Percentiles rank a stretch among this genome's conserved stretches.
Conservation (phyloP, 2,113 vertebrate genomes). For the Gallinago undulata region DNA sequence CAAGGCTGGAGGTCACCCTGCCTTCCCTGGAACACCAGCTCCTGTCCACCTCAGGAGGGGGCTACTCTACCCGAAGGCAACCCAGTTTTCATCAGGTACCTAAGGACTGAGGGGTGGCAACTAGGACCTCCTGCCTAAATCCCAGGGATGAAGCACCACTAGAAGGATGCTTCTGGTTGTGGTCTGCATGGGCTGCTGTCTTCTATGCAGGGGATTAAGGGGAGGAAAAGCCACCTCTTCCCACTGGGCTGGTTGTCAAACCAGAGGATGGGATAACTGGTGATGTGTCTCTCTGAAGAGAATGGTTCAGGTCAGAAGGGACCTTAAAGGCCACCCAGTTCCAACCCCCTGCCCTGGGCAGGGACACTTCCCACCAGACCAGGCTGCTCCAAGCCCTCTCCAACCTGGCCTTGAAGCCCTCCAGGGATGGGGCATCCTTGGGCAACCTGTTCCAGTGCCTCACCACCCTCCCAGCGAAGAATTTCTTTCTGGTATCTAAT, state of each 20-base stretch:
- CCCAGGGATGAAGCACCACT: not conserved
- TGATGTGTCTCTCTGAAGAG: not conserved
- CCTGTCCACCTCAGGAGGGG: not conserved
- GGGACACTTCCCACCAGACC: no score
- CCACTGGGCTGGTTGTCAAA: not conserved
- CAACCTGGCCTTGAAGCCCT: no score
- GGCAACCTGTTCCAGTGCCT: no score
- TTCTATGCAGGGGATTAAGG: fast-evolving
- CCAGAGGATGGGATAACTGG: not conserved
- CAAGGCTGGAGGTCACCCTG: not conserved
- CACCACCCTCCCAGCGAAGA: no score
- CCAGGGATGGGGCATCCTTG: no score
- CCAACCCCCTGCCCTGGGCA: no score
- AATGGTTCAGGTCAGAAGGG: no score
- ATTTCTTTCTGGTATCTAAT: no score
- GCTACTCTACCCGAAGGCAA: not conserved
- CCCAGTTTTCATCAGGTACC: not conserved
- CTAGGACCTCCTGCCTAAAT: not conserved
- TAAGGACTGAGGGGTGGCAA: not conserved
- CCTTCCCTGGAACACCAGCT: not conserved
- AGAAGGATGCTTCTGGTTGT: not conserved
- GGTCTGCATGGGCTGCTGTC: not conserved
- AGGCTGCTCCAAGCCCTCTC: no score
- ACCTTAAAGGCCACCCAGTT: no score
- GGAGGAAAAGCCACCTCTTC: not conserved